Base-by-base conservation (phyloP, 2,888 invertebrate species). In the Xylocampa areola region DNA sequence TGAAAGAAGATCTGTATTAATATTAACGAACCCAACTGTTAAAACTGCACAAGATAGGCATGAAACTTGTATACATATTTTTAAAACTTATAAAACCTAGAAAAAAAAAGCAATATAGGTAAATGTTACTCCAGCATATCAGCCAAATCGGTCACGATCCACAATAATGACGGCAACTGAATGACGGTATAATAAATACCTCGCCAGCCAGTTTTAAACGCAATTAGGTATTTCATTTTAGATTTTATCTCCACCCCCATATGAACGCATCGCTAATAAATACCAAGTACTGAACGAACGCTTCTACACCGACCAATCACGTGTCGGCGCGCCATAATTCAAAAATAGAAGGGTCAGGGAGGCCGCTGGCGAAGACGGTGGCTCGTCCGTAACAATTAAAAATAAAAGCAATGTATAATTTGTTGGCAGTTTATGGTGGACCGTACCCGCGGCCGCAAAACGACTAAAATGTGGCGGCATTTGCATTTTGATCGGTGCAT, bases 341-440 rank as follows among this genome's bases (percentile, higher is more conserved):
- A 92, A 90, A 90, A 89, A 90, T 90, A 85, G 90, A 89, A 90
- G 84, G 85, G 83, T 76, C 76, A 74, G 67, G 75, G 72, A 75
- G 80, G 86, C 91, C 90, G 81, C 87, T 81, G 90, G 91, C 90
- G 75, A 83, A 89, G 90, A 86, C 90, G 89, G 92, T 91, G 91
- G 92, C 91, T 87, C 86, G 85, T 63, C 65, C 87, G 76, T 86
- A 85, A 88, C 90, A 93, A 92, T 93, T 92, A 93, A 92, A 93
- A 93, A 93, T 91, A 91, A 92, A 91, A 88, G 86, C 83, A 81
- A 84, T 86, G 82, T 91, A 90, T 92, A 92, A 92, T 92, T 92
- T 92, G 92, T 90, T 87, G 86, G 85, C 87, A 89, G 88, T 88
- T 91, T 89, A 91, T 88, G 88, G 86, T 81, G 83, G 84, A 79